Conservation (phyloP, 2,888 invertebrate species). For the Gandaritis pyraliata region DNA sequence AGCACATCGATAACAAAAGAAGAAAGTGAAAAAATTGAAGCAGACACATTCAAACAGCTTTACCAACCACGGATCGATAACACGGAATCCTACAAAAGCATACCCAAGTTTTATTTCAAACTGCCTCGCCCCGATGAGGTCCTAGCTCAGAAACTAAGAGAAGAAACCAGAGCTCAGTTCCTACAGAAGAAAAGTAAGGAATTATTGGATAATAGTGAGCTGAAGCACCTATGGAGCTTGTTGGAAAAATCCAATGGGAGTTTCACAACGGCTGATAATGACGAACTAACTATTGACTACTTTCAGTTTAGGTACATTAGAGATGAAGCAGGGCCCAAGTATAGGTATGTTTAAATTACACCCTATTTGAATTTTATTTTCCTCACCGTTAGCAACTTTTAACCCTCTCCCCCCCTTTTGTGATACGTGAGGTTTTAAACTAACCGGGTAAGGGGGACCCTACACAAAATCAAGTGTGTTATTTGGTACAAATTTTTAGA, state of each 20-base stretch:
- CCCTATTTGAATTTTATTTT: too few relatives aligned
- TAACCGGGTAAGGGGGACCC: too few relatives aligned
- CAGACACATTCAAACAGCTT: constrained; percentile 81
- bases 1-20: constrained; percentile 71
- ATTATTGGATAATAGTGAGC: constrained; percentile 93
- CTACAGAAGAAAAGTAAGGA: constrained; percentile 93
- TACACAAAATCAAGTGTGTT: too few relatives aligned
- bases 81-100: constrained; percentile 82
- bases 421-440: too few relatives aligned
- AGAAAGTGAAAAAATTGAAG: constrained; percentile 77
- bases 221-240: constrained; percentile 92
- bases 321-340: constrained; percentile 89
- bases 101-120: constrained; percentile 91
- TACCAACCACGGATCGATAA: constrained; percentile 81
- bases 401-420: too few relatives aligned
- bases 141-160: constrained; percentile 91
- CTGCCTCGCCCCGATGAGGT: constrained; percentile 91
- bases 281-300: constrained; percentile 94
- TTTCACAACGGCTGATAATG: constrained; percentile 84
- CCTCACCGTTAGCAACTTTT: too few relatives aligned
- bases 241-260: constrained; percentile 92
- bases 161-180: constrained; percentile 95
- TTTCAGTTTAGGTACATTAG: constrained; percentile 92
- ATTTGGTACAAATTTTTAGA: too few relatives aligned
- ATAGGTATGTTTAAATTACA: constrained; percentile 73